Conservation (phyloP, 2,797 vertebrate species). For the Megalops cyprinoides region DNA sequence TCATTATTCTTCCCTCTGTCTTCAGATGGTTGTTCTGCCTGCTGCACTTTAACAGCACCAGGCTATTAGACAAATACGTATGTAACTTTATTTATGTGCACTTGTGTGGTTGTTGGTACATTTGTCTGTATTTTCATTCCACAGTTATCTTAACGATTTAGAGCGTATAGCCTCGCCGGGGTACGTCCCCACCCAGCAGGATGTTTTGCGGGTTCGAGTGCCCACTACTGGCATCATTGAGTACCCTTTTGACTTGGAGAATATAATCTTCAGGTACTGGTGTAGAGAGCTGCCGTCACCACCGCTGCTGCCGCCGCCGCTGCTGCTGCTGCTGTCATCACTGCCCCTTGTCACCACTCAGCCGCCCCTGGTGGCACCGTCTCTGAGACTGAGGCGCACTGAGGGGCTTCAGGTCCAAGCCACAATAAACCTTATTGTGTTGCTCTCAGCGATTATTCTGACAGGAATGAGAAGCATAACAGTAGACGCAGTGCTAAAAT, state of each 20-base stretch:
- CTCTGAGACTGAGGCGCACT: not conserved
- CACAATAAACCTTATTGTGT: too few relatives aligned
- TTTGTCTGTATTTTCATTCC: conserved; percentile 57
- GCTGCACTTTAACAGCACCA: not conserved
- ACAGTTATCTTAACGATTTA: conserved; percentile 75
- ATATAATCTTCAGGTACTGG: conserved; percentile 78
- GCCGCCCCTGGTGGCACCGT: not conserved
- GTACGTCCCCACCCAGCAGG: conserved; percentile 74
- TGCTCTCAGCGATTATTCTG: too few relatives aligned
- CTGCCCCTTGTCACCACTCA: conserved; percentile 1
- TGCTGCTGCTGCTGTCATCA: conserved; percentile 48
- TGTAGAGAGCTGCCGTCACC: conserved; percentile 41
- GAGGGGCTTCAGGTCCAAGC: not conserved
- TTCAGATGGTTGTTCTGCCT: not conserved
- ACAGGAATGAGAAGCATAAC: too few relatives aligned
- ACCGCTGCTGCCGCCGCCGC: conserved; percentile 22
- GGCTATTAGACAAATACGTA: not conserved
- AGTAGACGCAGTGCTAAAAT: too few relatives aligned
- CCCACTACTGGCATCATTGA: conserved; percentile 80
- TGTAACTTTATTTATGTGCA: not conserved
- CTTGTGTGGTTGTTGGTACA: conserved; percentile 25
- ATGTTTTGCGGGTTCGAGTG: conserved; percentile 76
- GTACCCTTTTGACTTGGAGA: conserved; percentile 78
- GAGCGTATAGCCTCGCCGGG: conserved; percentile 65
- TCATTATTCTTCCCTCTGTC: not conserved